Evolutionary conservation across 1,140 invertebrate genomes (phyloP).

Genomic region (Tribolium castaneum): DNA sequence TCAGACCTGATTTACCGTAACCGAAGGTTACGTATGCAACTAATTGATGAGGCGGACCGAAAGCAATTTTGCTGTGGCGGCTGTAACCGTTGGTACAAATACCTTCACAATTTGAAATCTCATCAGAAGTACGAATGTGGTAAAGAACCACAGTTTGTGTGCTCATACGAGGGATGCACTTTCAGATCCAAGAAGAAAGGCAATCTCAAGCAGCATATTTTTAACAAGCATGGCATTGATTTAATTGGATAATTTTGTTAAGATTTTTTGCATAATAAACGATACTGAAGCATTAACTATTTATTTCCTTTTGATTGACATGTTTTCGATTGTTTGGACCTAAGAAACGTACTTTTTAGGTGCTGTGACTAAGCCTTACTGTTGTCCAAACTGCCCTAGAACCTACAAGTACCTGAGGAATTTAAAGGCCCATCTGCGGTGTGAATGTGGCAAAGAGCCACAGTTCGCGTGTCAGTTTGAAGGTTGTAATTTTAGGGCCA

Average conservation of each 20-base stretch:
- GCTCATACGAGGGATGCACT: conserved; percentile 60
- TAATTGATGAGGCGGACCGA: background rate
- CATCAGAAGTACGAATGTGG: conserved; percentile 76
- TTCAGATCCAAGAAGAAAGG: conserved; percentile 63
- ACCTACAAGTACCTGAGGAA: conserved; percentile 24
- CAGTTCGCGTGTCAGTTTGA: conserved; percentile 64
- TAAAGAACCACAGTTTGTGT: conserved; percentile 66
- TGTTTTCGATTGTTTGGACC: background rate
- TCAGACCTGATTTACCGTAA: conserved; percentile 13
- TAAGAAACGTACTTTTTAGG: background rate
- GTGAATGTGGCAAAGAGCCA: conserved; percentile 73
- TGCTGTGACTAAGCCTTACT: background rate
- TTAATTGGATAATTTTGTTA: conserved; percentile 11
- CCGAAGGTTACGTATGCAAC: background rate
- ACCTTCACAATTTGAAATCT: conserved; percentile 47
- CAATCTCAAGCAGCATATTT: conserved; percentile 53
- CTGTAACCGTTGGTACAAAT: conserved; percentile 37
- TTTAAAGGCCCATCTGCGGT: conserved; percentile 67
- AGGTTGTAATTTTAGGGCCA: conserved; percentile 56
- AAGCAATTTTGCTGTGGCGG: conserved; percentile 37
- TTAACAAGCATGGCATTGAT: conserved; percentile 37
- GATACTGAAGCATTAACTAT: background rate
- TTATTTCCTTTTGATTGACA: background rate
- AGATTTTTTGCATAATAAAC: conserved; percentile 10
- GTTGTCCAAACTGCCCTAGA: conserved; percentile 14